These are phyloP conservation scores for Tyrophagus putrescentiae DNA, from an alignment of 1,140 invertebrate species.

Conservation along the genomic window DNA sequence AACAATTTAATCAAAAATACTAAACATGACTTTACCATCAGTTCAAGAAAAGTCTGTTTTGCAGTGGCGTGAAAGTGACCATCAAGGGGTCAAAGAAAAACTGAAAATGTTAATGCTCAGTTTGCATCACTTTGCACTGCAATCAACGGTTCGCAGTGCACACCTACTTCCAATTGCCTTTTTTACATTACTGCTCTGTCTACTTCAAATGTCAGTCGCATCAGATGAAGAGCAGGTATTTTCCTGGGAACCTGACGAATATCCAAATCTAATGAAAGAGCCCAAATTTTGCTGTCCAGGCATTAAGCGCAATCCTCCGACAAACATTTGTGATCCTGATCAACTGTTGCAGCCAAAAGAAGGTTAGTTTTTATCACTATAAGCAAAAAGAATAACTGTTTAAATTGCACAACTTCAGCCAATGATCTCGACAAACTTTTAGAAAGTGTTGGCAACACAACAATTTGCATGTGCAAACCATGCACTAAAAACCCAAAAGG, in stretches of 20 bases:
- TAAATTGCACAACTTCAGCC: background rate
- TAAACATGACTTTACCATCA: too few relatives aligned
- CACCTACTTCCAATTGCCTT: background rate
- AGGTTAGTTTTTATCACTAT: conserved; percentile 7
- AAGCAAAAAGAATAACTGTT: background rate
- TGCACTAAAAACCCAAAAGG: conserved; percentile 2
- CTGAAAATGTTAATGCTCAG: background rate
- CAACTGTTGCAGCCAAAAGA: background rate
- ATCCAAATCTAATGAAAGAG: background rate
- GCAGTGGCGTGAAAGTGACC: too few relatives aligned
- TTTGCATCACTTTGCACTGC: background rate
- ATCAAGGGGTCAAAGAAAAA: background rate
- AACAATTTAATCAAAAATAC: too few relatives aligned
- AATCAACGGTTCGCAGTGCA: background rate
- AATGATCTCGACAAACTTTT: conserved; percentile 7
- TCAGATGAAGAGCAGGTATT: background rate
- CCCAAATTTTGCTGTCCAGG: conserved; percentile 14
- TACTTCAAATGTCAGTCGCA: too few relatives aligned
- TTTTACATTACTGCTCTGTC: too few relatives aligned
- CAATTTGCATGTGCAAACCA: background rate
- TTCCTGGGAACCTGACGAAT: conserved; percentile 3
- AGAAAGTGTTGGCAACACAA: background rate
- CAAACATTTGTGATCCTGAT: conserved; percentile 16
- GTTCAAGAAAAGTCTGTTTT: too few relatives aligned
- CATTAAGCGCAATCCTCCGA: conserved; percentile 9